phyloP scores from a whole-genome alignment of 2,888 invertebrate species.

The Caenorhabditis becei region DNA sequence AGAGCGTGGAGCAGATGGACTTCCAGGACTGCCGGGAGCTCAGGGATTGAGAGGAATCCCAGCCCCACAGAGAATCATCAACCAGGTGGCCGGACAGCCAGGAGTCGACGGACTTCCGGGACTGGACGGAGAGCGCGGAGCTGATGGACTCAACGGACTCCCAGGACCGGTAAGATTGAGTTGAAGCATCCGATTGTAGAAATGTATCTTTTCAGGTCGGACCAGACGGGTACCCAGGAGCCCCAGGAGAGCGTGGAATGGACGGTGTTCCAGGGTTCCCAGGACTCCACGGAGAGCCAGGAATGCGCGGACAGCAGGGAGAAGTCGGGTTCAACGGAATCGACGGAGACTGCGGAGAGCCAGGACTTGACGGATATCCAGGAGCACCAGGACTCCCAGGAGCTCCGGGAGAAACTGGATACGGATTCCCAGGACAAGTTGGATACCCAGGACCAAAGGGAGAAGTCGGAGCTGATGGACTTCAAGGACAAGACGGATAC shows the following conservation, averaged over 20 bases:
- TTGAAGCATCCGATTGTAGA: neutral
- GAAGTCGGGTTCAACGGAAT: conserved; percentile 73
- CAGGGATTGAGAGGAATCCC: conserved; percentile 70
- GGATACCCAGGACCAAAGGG: conserved; percentile 76
- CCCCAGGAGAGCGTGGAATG: conserved; percentile 70
- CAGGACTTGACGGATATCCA: conserved; percentile 68
- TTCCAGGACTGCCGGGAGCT: conserved; percentile 72
- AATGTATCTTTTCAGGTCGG: conserved; percentile 60
- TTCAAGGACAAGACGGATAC: conserved; percentile 73
- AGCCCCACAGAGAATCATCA: conserved; percentile 55
- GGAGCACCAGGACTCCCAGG: conserved; percentile 74
- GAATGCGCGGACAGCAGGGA: conserved; percentile 72
- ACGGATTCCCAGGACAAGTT: conserved; percentile 72
- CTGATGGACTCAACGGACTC: conserved; percentile 72
- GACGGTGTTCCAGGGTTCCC: conserved; percentile 74
- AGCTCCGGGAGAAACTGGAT: conserved; percentile 73
- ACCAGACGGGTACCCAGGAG: conserved; percentile 76
- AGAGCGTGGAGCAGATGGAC: conserved; percentile 72
- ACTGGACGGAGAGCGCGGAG: conserved; percentile 70
- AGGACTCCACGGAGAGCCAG: conserved; percentile 75
- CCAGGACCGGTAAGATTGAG: conserved; percentile 71
- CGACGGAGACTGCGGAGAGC: conserved; percentile 74
- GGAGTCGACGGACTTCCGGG: conserved; percentile 73
- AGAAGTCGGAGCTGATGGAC: conserved; percentile 71
- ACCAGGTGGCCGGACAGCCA: conserved; percentile 61